A percentile compares a stretch with the other conserved stretches of the same genome.
Evolutionary conservation across 1,140 invertebrate genomes (phyloP).

Genomic region (Cotesia chilonis): DNA sequence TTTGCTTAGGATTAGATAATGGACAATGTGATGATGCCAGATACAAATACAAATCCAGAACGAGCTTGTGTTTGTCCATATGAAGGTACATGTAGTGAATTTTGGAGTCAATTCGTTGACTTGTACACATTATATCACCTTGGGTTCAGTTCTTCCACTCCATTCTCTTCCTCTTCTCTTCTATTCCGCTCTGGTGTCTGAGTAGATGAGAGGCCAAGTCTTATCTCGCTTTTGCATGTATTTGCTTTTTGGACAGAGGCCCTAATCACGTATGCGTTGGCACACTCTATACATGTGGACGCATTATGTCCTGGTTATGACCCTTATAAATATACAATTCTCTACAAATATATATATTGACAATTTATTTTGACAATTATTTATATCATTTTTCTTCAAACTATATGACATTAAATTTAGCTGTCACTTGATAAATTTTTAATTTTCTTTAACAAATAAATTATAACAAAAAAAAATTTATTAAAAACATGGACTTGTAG

Average conservation of each 20-base stretch:
- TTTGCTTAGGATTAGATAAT: too few relatives aligned
- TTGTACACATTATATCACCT: neutral
- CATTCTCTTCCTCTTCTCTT: neutral
- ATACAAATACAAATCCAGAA: neutral
- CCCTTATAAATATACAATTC: constrained; percentile 11
- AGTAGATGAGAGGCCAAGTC: constrained; percentile 28
- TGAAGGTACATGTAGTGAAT: neutral
- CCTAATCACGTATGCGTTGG: constrained; percentile 53
- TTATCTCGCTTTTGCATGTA: constrained; percentile 54
- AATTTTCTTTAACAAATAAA: too few relatives aligned
- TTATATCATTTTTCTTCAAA: too few relatives aligned
- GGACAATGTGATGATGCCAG: neutral
- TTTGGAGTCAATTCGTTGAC: neutral
- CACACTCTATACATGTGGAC: constrained; percentile 47
- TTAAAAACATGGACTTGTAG: too few relatives aligned
- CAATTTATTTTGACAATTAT: too few relatives aligned
- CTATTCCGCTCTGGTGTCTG: neutral
- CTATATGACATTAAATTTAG: too few relatives aligned
- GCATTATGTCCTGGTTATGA: constrained; percentile 7
- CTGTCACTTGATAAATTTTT: too few relatives aligned
- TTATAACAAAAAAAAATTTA: too few relatives aligned
- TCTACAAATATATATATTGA: neutral
- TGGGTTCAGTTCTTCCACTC: too few relatives aligned
- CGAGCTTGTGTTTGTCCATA: neutral
- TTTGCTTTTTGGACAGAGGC: constrained; percentile 50